Conservation (phyloP, 2,888 invertebrate species). For the Cataglyphis livida region DNA sequence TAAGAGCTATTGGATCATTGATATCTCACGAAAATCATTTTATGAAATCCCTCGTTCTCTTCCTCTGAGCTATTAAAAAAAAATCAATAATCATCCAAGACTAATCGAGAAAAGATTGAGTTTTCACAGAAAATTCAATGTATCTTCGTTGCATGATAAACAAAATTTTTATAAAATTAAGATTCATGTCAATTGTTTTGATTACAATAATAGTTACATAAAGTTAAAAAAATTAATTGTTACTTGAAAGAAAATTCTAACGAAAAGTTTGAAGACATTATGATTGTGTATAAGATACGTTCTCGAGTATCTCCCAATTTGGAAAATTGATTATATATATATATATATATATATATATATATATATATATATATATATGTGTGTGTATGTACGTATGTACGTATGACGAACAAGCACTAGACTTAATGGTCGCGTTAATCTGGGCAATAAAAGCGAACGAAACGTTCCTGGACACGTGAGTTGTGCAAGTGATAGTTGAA, state of each 20-base stretch:
- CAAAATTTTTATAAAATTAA: not conserved
- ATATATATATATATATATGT: not conserved
- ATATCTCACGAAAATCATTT: constrained; percentile 10
- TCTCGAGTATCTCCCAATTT: constrained; percentile 9
- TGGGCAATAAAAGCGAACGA: constrained; percentile 32
- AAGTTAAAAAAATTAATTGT: not conserved
- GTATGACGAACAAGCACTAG: not conserved
- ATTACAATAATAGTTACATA: not conserved
- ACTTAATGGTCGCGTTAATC: constrained; percentile 45
- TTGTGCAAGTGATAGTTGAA: constrained; percentile 58
- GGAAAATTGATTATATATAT: not conserved
- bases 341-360: not conserved
- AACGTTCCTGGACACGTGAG: constrained; percentile 57
- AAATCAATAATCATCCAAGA: not conserved
- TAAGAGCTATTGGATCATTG: constrained; percentile 61
- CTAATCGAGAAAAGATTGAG: not conserved
- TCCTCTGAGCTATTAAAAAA: not conserved
- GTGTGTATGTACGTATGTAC: not conserved
- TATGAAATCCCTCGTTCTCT: not conserved
- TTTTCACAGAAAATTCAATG: not conserved
- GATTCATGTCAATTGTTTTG: not conserved
- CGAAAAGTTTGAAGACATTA: not conserved
- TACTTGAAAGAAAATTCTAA: not conserved
- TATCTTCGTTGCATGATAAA: not conserved
- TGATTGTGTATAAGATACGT: not conserved